A percentile compares a stretch with the other conserved stretches of the same genome.
Conservation (phyloP, 2,888 invertebrate genomes). For the Aquatica leii region DNA sequence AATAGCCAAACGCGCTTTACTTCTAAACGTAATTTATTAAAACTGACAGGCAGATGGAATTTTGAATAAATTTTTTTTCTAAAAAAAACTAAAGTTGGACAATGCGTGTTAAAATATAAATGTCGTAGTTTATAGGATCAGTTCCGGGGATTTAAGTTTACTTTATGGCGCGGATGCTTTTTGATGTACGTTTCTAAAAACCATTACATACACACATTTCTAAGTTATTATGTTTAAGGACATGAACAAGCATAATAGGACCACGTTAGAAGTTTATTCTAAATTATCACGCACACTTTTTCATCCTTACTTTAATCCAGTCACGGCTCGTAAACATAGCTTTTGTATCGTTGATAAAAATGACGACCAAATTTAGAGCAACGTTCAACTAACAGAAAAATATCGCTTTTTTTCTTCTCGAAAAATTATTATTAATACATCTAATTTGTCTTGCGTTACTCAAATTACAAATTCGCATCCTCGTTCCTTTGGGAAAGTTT, state of each 20-base stretch:
- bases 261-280: slow-evolving; percentile 14
- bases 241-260: slow-evolving; percentile 21
- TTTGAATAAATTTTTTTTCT: not conserved
- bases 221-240: slow-evolving; percentile 14
- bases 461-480: too few species aligned
- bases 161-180: not conserved
- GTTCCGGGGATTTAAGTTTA: slow-evolving; percentile 8
- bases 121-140: slow-evolving; percentile 20
- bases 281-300: slow-evolving; percentile 30
- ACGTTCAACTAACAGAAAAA: not conserved
- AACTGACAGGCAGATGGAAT: too few species aligned
- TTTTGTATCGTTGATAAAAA: slow-evolving; percentile 1
- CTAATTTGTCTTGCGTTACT: not conserved
- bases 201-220: slow-evolving; percentile 12
- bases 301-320: slow-evolving; percentile 35
- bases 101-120: slow-evolving; percentile 15
- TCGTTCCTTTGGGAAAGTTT: not conserved
- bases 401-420: not conserved
- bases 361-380: not conserved
- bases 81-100: not conserved
- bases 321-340: slow-evolving; percentile 32
- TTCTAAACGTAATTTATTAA: not conserved
- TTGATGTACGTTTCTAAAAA: slow-evolving; percentile 13
- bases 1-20: not conserved
- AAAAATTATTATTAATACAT: not conserved